Evolutionary conservation across 2,797 vertebrate genomes (phyloP), one percentile per base, ranked within the genome.

Genomic region (Cebuella pygmaea): DNA sequence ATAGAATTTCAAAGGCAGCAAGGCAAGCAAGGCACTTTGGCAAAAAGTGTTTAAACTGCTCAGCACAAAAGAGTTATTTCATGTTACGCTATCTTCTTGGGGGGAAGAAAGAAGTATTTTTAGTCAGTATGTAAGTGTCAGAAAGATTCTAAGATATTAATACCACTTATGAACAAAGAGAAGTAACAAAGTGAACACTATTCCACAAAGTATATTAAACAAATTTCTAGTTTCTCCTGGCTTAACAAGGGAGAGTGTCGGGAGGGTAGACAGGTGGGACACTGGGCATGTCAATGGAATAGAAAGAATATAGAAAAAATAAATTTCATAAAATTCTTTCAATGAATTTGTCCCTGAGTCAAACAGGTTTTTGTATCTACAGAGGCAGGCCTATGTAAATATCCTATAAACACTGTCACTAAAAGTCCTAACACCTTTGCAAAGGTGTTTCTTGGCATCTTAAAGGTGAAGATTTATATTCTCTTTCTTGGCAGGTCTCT

Each of bases 391-490:
- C 44, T 82, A 85, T 4, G 33, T 82, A 85, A 92, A 88, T 86
- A 92, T 17, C 39, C 44, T 50, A 57, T 33, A 78, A 82, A 93
- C 8, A 64, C 5, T 48, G 36, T 70, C 59, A 75, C 75, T 78
- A 91, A 36, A 76, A 41, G 12, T 17, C 7, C 72, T 88, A 81
- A 36, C 14, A 9, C 12, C 10, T 57, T 95, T 90, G 81, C 44
- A 94, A 95, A 93, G 52, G 89, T 64, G 55, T 57, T 75, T 64
- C 61, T 64, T 70, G n/a, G 48, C 78, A 92, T 93, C 59, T 89
- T 87, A 87, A 93, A 93, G 14, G 39, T 88, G 33, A 92, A 75
- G 36, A 97, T 50, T 81, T 75, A 72, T 26, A 59, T 30, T 55
- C 39, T 82, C 64, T 92, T 78, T 91, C 59, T 50, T 79, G 59